Conservation (phyloP, 2,888 invertebrate species). For the Pherbina coryleti region DNA sequence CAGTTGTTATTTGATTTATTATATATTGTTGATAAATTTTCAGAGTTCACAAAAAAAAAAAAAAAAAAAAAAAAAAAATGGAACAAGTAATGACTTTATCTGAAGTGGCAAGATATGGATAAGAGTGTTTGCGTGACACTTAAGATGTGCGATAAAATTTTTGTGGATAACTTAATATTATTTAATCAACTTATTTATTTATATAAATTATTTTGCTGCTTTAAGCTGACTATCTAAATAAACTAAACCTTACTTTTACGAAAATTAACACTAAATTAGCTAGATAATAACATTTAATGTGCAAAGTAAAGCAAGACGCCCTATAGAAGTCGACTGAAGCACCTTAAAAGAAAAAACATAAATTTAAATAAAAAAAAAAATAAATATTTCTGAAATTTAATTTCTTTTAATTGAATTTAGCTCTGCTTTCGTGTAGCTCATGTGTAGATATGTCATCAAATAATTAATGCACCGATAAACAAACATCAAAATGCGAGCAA, state of each 20-base stretch:
- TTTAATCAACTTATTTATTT: neutral
- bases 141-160: neutral
- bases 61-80: neutral
- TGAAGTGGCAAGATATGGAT: neutral
- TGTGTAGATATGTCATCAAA: neutral
- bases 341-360: neutral
- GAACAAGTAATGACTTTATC: constrained; percentile 8
- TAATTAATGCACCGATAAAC: neutral
- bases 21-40: neutral
- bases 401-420: neutral
- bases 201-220: neutral
- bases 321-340: neutral
- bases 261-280: too few species aligned
- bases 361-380: neutral
- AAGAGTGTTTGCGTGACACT: neutral
- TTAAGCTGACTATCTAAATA: too few species aligned
- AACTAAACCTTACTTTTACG: too few species aligned
- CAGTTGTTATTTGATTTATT: neutral
- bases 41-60: neutral
- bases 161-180: neutral
- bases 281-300: neutral
- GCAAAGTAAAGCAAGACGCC: neutral
- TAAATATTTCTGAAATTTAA: neutral
- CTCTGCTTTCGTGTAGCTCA: neutral
- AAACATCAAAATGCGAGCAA: constrained; percentile 40